Percentiles rank a stretch among this genome's conserved stretches.
Evolutionary conservation across 2,797 vertebrate genomes (phyloP).

Genomic region (Sardinella longiceps): DNA sequence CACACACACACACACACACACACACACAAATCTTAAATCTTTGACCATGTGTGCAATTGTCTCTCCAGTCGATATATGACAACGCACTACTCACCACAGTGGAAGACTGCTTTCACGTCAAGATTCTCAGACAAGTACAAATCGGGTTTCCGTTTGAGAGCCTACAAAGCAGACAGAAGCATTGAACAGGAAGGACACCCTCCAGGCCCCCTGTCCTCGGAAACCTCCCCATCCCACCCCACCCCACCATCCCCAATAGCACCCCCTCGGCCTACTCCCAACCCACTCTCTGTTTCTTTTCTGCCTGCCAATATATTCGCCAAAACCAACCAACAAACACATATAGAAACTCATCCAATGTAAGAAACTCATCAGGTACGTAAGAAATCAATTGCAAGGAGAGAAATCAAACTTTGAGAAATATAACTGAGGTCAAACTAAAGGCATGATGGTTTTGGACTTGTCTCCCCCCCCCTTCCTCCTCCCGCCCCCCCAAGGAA

Average conservation of each 20-base stretch:
- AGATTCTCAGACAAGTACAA: slow-evolving; percentile 94
- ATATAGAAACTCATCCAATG: slow-evolving; percentile 74
- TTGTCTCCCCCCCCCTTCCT: slow-evolving; percentile 38
- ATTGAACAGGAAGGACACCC: slow-evolving; percentile 70
- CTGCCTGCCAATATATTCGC: slow-evolving; percentile 52
- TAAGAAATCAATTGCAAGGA: slow-evolving; percentile 74
- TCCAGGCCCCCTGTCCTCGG: slow-evolving; percentile 27
- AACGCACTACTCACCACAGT: slow-evolving; percentile 87
- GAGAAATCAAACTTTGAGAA: slow-evolving; percentile 76
- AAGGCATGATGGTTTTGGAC: slow-evolving; percentile 72
- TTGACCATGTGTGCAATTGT: not conserved
- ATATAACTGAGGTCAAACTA: slow-evolving; percentile 81
- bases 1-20: no score
- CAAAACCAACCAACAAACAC: slow-evolving; percentile 68
- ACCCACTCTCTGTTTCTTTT: slow-evolving; percentile 54
- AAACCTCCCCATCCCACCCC: slow-evolving; percentile 51
- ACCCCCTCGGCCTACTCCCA: slow-evolving; percentile 58
- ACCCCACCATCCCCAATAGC: slow-evolving; percentile 38
- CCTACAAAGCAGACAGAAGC: slow-evolving; percentile 86
- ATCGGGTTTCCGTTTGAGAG: slow-evolving; percentile 97
- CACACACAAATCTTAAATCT: not conserved
- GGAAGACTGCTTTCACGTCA: slow-evolving; percentile 97
- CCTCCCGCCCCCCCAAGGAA: not conserved
- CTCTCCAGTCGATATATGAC: slow-evolving; percentile 24
- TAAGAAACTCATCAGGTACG: slow-evolving; percentile 77